Conservation (phyloP, 2,113 vertebrate genomes). For the Mesitornis unicolor region DNA sequence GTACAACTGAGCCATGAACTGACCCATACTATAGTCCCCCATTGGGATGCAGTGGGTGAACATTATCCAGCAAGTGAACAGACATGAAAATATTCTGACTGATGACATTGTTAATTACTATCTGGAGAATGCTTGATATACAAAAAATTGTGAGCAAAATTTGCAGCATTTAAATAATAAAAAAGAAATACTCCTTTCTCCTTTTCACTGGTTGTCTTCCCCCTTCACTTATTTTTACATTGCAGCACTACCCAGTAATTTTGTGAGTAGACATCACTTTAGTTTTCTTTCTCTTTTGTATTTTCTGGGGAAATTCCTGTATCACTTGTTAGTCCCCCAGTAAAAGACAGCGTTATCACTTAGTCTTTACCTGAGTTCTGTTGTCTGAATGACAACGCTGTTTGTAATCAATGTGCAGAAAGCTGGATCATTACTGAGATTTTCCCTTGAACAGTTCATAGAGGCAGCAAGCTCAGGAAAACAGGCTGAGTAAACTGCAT, state of each 20-base stretch:
- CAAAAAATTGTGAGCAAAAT: neutral
- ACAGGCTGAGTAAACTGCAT: neutral
- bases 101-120: neutral
- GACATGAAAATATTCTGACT: neutral
- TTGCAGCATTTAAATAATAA: neutral
- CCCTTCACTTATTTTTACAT: neutral
- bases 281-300: neutral
- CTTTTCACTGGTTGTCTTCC: neutral
- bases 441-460: conserved; percentile 28
- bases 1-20: neutral
- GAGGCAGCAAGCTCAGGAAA: conserved; percentile 13
- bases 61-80: neutral
- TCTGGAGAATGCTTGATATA: neutral
- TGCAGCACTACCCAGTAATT: neutral
- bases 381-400: conserved; percentile 14
- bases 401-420: conserved; percentile 41
- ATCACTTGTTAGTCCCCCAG: neutral
- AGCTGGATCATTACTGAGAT: conserved; percentile 19
- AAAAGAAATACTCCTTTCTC: neutral
- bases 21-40: neutral
- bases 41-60: neutral
- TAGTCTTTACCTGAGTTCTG: neutral
- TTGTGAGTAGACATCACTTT: neutral
- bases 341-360: neutral
- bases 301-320: neutral